Evolutionary conservation across 2,888 invertebrate genomes (phyloP), one percentile per base, ranked within the genome.

Genomic region (Scaptomyza parva): DNA sequence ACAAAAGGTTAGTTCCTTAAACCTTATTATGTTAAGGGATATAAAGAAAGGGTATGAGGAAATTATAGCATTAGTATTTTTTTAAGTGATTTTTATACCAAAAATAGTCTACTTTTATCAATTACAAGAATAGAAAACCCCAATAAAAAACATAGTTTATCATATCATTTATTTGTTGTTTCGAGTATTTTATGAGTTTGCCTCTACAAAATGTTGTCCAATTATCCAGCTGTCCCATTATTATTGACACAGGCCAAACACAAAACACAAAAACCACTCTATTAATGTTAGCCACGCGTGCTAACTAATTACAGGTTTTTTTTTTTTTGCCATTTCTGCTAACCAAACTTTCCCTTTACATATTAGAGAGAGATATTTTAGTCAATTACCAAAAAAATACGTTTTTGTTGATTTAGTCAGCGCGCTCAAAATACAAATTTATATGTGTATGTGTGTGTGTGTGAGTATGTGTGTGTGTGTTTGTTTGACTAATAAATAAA

Each of bases 381-480:
- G 24, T 70, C 50, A 80, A 66, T 71, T 66, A 70, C 60, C 65
- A 55, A 75, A 79, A 76, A 76, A 73, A 66, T 52, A 17, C 35
- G 50, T 58, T 63, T 63, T 57, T 78, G 74, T 81, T 76, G 62
- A 70, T 75, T 85, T 72, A 70, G 76, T 82, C 79, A 76, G 83
- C 83, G 83, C 83, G 66, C 55, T 68, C 71, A 76, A 76, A 76
- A 76, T 73, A 82, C 70, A 78, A 82, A 78, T 76, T 70, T 75
- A 81, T 79, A 9, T 28, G n/a, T n/a, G n/a, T 30, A 1, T 2
- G n/a, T 33, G 51, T 26, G 52, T 76, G 37, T 51, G 45, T 65
- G 65, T 72, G n/a, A n/a, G n/a, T 30, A 1, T 2, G 11, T 30
- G 50, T 26, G 51, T 76, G 39, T 52, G 45, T 66, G 66, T 73